phyloP scores from a whole-genome alignment of 2,797 vertebrate genomes.

The Catostomus latipinnis region DNA sequence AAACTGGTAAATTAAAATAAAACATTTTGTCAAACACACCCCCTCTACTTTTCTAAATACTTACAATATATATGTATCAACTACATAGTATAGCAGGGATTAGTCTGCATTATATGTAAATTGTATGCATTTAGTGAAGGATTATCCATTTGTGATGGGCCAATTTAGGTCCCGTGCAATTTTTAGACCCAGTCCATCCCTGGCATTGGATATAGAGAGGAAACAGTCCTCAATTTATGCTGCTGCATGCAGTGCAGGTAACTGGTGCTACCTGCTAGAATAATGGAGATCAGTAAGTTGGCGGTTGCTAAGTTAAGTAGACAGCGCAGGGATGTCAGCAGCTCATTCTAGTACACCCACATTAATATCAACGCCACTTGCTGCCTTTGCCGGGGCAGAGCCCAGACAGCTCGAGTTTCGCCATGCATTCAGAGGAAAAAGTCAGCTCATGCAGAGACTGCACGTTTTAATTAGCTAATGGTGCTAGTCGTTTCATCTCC shows the following conservation, averaged over 20 bases:
- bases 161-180: too few relatives aligned
- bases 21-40: too few relatives aligned
- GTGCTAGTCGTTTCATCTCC: constrained; percentile 71
- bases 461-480: constrained; percentile 81
- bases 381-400: constrained; percentile 52
- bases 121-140: too few relatives aligned
- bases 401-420: constrained; percentile 75
- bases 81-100: too few relatives aligned
- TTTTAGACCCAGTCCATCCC: too few relatives aligned
- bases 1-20: too few relatives aligned
- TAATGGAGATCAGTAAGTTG: constrained; percentile 44
- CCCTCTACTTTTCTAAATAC: too few relatives aligned
- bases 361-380: constrained; percentile 78
- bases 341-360: constrained; percentile 67
- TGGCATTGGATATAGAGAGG: constrained; percentile 5
- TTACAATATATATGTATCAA: too few relatives aligned
- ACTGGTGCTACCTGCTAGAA: constrained; percentile 34
- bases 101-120: too few relatives aligned
- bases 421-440: constrained; percentile 72
- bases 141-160: too few relatives aligned
- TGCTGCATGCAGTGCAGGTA: constrained; percentile 21
- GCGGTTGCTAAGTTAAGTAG: constrained; percentile 59
- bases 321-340: constrained; percentile 63
- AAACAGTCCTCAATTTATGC: constrained; percentile 7
- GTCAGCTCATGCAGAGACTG: constrained; percentile 72